These are phyloP conservation scores for Ariopsis seemanni DNA, from an alignment of 2,113 vertebrate species.

Conservation along the genomic window DNA sequence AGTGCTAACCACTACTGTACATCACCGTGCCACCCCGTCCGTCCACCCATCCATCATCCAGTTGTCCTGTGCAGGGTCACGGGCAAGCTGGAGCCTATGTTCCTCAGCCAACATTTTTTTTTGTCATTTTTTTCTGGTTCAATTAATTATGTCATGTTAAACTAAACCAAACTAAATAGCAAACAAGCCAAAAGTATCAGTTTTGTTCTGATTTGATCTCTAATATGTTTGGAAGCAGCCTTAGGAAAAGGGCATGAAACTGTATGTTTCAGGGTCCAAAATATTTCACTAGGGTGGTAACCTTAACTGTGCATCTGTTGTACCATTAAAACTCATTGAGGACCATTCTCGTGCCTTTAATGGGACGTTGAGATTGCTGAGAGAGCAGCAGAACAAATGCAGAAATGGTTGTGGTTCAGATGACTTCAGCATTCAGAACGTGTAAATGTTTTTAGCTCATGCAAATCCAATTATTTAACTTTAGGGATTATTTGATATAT, in stretches of 20 bases:
- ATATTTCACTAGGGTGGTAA: not conserved
- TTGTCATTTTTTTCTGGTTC: not conserved
- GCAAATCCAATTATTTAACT: constrained; percentile 36
- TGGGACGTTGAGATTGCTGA: not conserved
- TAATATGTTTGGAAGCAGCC: not conserved
- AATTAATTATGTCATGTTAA: not conserved
- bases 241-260: not conserved
- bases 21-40: too few species aligned
- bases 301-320: not conserved
- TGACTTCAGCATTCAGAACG: not conserved
- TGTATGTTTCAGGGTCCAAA: not conserved
- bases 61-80: too few species aligned
- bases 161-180: not conserved
- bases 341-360: not conserved
- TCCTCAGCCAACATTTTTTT: not conserved
- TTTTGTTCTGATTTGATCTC: too few species aligned
- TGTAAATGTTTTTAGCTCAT: constrained; percentile 16
- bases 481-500: constrained; percentile 38
- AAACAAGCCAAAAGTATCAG: not conserved
- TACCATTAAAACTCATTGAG: not conserved
- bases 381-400: not conserved
- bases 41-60: too few species aligned
- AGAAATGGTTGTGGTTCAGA: not conserved
- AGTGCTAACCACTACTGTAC: too few species aligned
- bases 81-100: not conserved